phyloP scores from a whole-genome alignment of 2,797 vertebrate genomes.

The Hipposideros larvatus region DNA sequence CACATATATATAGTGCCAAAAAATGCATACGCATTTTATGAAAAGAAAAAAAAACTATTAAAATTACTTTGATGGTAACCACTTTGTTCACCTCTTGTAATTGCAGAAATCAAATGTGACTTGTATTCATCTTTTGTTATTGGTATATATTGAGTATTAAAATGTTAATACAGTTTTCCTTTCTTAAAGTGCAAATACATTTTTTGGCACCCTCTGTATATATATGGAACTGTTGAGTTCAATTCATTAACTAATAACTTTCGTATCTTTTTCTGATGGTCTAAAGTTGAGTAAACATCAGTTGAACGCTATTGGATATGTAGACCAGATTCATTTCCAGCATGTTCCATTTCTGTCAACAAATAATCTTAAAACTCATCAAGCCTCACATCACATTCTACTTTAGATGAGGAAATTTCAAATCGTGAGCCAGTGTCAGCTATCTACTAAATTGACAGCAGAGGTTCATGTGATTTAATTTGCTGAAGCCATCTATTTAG shows the following conservation, averaged over 20 bases:
- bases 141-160: too few relatives aligned
- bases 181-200: too few relatives aligned
- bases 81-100: too few relatives aligned
- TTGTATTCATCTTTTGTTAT: too few relatives aligned
- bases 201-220: not conserved
- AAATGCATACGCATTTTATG: too few relatives aligned
- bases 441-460: conserved; percentile 53
- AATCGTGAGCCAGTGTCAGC: conserved; percentile 39
- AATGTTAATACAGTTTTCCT: too few relatives aligned
- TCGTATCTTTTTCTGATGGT: conserved; percentile 30
- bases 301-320: not conserved
- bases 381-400: conserved; percentile 50
- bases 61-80: too few relatives aligned
- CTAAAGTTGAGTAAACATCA: conserved; percentile 59
- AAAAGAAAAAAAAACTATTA: too few relatives aligned
- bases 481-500: not conserved
- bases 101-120: too few relatives aligned
- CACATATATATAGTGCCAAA: not conserved
- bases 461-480: not conserved
- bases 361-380: conserved; percentile 54
- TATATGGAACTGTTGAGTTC: conserved; percentile 39
- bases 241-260: conserved; percentile 63
- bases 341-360: conserved; percentile 61
- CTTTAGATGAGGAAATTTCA: conserved; percentile 52
- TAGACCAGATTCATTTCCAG: conserved; percentile 59